These are phyloP conservation scores for Brachyrhaphis roseni DNA, from an alignment of 2,797 vertebrate genomes.

Conservation along the genomic window DNA sequence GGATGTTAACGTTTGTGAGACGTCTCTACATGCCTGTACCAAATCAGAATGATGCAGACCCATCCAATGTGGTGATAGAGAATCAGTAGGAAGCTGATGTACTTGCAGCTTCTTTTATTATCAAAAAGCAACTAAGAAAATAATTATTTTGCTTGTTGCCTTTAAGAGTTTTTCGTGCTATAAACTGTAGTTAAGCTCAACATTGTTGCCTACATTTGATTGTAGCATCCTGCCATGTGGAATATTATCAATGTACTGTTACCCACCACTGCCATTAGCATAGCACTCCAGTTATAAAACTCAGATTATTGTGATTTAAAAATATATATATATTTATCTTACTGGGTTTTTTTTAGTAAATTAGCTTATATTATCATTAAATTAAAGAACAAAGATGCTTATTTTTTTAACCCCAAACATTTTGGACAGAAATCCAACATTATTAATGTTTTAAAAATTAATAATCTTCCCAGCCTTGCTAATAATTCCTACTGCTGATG, in stretches of 20 bases:
- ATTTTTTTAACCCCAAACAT: not conserved
- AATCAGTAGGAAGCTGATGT: not conserved
- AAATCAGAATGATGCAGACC: not conserved
- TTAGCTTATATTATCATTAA: not conserved
- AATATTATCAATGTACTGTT: not conserved
- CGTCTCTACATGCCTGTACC: not conserved
- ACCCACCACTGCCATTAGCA: not conserved
- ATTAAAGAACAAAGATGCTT: not conserved
- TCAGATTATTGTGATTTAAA: not conserved
- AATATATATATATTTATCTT: not conserved
- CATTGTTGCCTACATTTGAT: not conserved
- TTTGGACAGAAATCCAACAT: not conserved
- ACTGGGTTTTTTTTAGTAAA: not conserved
- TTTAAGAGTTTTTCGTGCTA: not conserved
- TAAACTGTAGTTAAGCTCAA: not conserved
- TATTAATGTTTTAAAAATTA: not conserved
- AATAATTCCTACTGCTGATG: not conserved
- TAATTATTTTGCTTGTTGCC: not conserved
- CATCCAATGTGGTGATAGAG: not conserved
- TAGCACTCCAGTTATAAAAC: not conserved
- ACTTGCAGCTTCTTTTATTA: not conserved
- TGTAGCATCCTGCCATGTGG: not conserved
- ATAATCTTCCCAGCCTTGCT: not conserved
- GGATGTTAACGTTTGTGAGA: not conserved
- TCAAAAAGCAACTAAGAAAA: not conserved